These are phyloP conservation scores for Falco punctatus DNA, from an alignment of 2,113 vertebrate species.

Conservation along the genomic window DNA sequence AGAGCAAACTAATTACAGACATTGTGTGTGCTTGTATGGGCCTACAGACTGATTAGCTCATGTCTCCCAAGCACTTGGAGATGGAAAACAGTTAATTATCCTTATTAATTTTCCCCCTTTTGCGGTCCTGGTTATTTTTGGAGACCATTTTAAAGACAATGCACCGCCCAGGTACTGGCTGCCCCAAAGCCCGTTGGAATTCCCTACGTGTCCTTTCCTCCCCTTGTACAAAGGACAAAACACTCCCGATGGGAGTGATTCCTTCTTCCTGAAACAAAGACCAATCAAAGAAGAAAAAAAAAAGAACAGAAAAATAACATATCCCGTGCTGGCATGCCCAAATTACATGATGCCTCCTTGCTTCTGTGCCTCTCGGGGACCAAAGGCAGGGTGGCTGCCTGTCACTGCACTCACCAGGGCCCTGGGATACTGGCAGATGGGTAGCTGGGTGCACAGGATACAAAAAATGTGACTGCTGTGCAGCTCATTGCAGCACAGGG, in stretches of 20 bases:
- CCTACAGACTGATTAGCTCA: conserved; percentile 55
- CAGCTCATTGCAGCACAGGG: neutral
- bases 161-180: conserved; percentile 54
- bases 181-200: neutral
- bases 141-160: conserved; percentile 50
- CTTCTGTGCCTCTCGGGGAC: neutral
- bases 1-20: conserved; percentile 33
- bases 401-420: neutral
- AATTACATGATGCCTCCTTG: neutral
- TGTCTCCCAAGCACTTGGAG: conserved; percentile 50
- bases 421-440: neutral
- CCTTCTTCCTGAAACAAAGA: neutral
- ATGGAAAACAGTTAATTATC: conserved; percentile 51
- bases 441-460: neutral
- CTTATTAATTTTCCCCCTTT: conserved; percentile 48
- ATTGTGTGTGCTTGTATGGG: neutral
- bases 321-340: neutral
- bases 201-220: neutral
- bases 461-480: neutral
- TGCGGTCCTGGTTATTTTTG: conserved; percentile 49
- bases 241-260: neutral
- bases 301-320: neutral
- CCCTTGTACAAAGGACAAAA: neutral
- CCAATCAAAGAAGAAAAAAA: neutral
- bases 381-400: neutral